Base-by-base conservation (phyloP, 2,888 invertebrate genomes). In the Hyposoter dolosus region DNA sequence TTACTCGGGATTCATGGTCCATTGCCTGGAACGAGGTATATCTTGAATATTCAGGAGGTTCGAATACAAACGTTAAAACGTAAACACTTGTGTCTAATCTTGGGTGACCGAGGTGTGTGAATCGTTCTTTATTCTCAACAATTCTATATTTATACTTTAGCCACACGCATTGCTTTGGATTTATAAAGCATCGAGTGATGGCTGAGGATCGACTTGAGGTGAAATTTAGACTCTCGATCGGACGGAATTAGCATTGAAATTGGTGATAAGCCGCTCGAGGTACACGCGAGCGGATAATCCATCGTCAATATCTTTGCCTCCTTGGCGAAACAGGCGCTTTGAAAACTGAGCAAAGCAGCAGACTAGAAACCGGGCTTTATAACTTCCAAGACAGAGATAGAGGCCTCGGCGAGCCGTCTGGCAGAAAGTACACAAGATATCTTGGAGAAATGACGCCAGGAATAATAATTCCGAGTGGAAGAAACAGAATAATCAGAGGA, bases 241-340 rank as follows among this genome's bases (percentile, higher is more conserved):
- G 71, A 89, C 89, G 90, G 91, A 89, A 92, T 92, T 92, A 92
- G 90, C 90, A 90, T 90, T 88, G 84, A 89, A 90, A 91, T 90
- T 92, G 89, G 87, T 88, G 92, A 93, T 93, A 93, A 93, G 92
- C 92, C 89, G 91, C 90, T 63, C 91, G 90, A 89, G 90, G 84
- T 82, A 86, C 71, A 83, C 86, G 88, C 85, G 87, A 90, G 88
- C 83, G 80, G 90, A 91, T 92, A 92, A 93, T 92, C 92, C 90
- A 90, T 89, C 90, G 90, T 92, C 91, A 90, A 43, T 53, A 68
- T 78, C 53, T 78, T 53, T 17, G 68, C 53, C 68, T 78, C n/a
- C 28, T 63, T 74, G 60, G 47, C 40, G 53, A 85, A 74, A 60
- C 63, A 69, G 53, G 45, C 68, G 88, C 90, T 91, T 92, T 90